Conservation (phyloP, 2,797 vertebrate genomes). For the Potorous gilbertii region DNA sequence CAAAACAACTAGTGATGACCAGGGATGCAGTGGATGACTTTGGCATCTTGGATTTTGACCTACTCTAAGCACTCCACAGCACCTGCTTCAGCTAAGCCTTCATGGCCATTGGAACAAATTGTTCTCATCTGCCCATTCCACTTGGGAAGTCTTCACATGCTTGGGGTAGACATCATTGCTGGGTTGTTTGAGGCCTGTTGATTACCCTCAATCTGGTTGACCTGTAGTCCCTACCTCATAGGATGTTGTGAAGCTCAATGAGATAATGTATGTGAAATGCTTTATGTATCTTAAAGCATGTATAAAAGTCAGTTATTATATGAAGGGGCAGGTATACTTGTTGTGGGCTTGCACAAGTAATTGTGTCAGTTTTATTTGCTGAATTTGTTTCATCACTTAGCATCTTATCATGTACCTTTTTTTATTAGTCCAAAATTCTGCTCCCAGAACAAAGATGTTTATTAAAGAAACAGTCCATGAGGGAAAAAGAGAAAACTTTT, state of each 20-base stretch:
- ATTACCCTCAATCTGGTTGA: not conserved
- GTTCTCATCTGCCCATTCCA: not conserved
- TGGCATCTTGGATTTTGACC: not conserved
- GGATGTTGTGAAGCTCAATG: not conserved
- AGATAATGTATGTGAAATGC: not conserved
- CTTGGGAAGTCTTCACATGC: not conserved
- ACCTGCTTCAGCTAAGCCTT: not conserved
- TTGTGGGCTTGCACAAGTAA: too few relatives aligned
- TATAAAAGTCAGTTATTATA: not conserved
- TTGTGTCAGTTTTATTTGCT: constrained; percentile 5
- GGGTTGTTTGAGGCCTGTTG: not conserved
- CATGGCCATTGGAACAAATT: not conserved
- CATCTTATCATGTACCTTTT: constrained; percentile 43
- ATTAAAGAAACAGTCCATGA: not conserved
- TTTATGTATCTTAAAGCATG: not conserved
- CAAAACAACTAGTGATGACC: not conserved
- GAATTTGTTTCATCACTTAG: constrained; percentile 48
- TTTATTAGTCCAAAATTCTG: constrained; percentile 46
- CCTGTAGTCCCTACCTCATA: not conserved
- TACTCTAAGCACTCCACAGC: not conserved
- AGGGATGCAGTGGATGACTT: not conserved
- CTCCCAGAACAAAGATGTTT: constrained; percentile 41
- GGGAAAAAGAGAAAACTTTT: constrained; percentile 44
- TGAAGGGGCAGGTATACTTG: not conserved
- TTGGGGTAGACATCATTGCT: not conserved